Conservation (phyloP, 2,797 vertebrate genomes). For the Tinamus major region DNA sequence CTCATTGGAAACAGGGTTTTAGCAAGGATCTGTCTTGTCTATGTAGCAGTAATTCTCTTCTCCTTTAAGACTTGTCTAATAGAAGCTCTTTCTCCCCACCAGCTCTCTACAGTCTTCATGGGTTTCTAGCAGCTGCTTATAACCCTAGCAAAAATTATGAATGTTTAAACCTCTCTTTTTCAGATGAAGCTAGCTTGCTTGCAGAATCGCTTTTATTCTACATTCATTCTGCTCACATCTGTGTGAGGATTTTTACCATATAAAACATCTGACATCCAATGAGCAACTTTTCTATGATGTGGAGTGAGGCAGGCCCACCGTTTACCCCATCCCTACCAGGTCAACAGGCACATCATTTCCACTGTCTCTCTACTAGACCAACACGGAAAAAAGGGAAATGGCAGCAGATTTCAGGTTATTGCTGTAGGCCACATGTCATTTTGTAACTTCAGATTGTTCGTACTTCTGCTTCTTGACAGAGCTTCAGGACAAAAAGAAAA, state of each 20-base stretch:
- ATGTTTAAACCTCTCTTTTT: not conserved
- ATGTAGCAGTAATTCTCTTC: not conserved
- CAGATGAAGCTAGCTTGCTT: not conserved
- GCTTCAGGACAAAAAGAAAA: not conserved
- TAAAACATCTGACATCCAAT: not conserved
- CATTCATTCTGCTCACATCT: not conserved
- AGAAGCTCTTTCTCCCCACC: not conserved
- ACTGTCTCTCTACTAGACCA: not conserved
- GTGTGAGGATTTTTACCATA: not conserved
- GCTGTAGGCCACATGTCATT: not conserved
- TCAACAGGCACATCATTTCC: not conserved
- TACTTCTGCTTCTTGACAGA: not conserved
- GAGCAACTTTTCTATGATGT: not conserved
- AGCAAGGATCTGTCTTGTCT: not conserved
- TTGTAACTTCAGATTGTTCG: not conserved
- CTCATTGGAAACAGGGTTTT: not conserved
- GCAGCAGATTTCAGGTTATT: not conserved
- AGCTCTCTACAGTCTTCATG: not conserved
- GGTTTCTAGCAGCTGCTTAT: not conserved
- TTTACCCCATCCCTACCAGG: too few relatives aligned
- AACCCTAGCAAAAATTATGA: not conserved
- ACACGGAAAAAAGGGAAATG: not conserved
- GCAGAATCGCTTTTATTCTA: not conserved
- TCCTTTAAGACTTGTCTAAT: not conserved
- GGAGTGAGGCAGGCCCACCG: not conserved